Base-by-base conservation (phyloP, 2,797 vertebrate species). In the Dermochelys coriacea region DNA sequence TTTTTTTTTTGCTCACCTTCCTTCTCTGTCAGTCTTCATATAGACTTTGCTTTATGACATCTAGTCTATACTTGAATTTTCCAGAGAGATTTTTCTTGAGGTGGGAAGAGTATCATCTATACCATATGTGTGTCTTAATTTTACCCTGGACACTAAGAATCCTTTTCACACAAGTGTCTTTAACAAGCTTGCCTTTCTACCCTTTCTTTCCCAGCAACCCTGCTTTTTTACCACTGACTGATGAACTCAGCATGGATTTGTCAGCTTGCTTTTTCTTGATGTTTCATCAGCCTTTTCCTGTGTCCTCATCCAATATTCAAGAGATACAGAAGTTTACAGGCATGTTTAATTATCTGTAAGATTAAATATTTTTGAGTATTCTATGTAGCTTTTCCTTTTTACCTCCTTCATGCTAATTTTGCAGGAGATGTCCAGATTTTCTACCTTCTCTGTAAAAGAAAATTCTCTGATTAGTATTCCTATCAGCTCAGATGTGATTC, bases 211-310 rank as follows among this genome's bases (percentile, higher is more conserved):
- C 50, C 97, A 99, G 99, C 9, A 86, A 31, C 61, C 98, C 97
- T 34, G 82, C 52, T 71, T 98, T 98, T 94, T 93, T 94, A 90
- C 93, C 97, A 0, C 41, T 98, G 85, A 95, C 95, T 29, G 97
- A 98, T 47, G 97, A 97, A 37, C 75, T 95, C 31, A 92, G 95
- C 41, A 97, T 98, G 92, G 88, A 86, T 34, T 94, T 99, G 71
- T 97, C 98, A 16, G 99, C 98, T 83, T 98, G 95, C 89, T 99
- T 99, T 95, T 96, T 98, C 93, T 96, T 99, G 88, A 98, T 93
- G 80, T 98, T 99, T 87, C 97, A 98, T 68, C 97, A 98, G 4
- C 96, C 98, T 7, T 57, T 99, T 49, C 98, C 98, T 3, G 61
- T 98, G 92, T 96, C 96, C 75, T 86, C 10, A 18, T 96, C 94